Evolutionary conservation across 1,140 invertebrate genomes (phyloP).

Genomic region (Araneus ventricosus): DNA sequence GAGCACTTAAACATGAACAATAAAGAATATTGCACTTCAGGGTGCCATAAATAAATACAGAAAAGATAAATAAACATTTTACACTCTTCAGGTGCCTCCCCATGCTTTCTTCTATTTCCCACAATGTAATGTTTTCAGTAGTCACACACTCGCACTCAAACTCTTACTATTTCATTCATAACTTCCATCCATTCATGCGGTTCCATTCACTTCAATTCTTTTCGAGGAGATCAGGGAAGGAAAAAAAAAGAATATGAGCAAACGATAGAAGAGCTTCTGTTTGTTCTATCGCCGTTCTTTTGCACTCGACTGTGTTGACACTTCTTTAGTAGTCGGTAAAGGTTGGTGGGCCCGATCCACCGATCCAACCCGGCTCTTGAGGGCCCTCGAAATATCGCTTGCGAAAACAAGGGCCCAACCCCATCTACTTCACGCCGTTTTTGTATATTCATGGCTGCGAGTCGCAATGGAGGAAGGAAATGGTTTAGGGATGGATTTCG

Average conservation of each 20-base stretch:
- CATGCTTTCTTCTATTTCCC: neutral
- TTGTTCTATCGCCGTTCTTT: slow-evolving; percentile 18
- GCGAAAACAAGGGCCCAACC: slow-evolving; percentile 24
- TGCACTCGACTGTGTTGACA: slow-evolving; percentile 15
- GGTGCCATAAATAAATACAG: neutral
- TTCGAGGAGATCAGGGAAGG: neutral
- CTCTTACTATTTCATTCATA: slow-evolving; percentile 28
- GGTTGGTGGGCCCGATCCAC: neutral
- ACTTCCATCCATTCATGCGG: neutral
- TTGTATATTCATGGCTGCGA: slow-evolving; percentile 37
- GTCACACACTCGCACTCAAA: neutral
- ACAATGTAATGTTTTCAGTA: neutral
- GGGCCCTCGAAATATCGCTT: slow-evolving; percentile 24
- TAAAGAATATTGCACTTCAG: neutral
- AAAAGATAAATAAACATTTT: slow-evolving; percentile 5
- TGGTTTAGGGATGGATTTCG: neutral
- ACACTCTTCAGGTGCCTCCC: neutral
- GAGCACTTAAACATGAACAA: no score
- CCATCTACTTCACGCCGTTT: slow-evolving; percentile 12
- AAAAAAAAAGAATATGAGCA: neutral
- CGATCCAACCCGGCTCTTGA: neutral
- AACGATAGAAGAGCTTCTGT: slow-evolving; percentile 19
- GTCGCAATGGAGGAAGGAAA: neutral
- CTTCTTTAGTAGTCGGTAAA: neutral
- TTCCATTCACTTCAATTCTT: slow-evolving; percentile 1